These are phyloP conservation scores for Drosophila birchii DNA, from an alignment of 2,888 invertebrate genomes.

Conservation along the genomic window DNA sequence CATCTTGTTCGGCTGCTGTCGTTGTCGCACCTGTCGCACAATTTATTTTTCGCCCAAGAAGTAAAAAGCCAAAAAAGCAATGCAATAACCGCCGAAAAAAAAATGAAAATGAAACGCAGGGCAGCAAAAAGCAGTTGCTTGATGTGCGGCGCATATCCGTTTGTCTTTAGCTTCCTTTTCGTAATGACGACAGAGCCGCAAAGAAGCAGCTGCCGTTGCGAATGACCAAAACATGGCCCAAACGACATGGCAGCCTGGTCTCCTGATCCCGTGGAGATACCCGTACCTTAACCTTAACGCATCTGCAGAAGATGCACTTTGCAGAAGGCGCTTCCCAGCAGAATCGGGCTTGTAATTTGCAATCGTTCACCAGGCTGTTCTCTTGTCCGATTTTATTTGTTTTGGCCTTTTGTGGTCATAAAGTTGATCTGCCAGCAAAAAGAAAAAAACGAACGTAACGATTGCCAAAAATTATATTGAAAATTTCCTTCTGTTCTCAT, in stretches of 20 bases:
- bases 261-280: slow-evolving; percentile 62
- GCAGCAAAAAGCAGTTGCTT: slow-evolving; percentile 70
- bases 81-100: slow-evolving; percentile 52
- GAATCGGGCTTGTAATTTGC: slow-evolving; percentile 71
- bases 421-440: slow-evolving; percentile 50
- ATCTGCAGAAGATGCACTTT: slow-evolving; percentile 15
- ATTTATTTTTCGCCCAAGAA: slow-evolving; percentile 76
- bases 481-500: slow-evolving; percentile 52
- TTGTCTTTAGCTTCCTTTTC: slow-evolving; percentile 78
- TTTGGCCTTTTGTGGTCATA: slow-evolving; percentile 69
- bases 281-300: slow-evolving; percentile 36
- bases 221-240: slow-evolving; percentile 33
- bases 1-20: slow-evolving; percentile 57
- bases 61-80: slow-evolving; percentile 66
- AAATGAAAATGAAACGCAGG: slow-evolving; percentile 21
- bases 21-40: slow-evolving; percentile 78
- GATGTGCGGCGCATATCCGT: slow-evolving; percentile 77
- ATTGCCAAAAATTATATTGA: slow-evolving; percentile 61
- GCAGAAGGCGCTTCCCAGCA: slow-evolving; percentile 32
- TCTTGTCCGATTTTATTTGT: slow-evolving; percentile 75
- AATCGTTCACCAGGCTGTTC: slow-evolving; percentile 79
- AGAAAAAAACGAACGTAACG: slow-evolving; percentile 25
- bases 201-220: slow-evolving; percentile 71
- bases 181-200: slow-evolving; percentile 70
- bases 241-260: slow-evolving; percentile 2